Evolutionary conservation across 92 coral and sea anemone species (phyloP).

Genomic region (Zoanthus sociatus): DNA sequence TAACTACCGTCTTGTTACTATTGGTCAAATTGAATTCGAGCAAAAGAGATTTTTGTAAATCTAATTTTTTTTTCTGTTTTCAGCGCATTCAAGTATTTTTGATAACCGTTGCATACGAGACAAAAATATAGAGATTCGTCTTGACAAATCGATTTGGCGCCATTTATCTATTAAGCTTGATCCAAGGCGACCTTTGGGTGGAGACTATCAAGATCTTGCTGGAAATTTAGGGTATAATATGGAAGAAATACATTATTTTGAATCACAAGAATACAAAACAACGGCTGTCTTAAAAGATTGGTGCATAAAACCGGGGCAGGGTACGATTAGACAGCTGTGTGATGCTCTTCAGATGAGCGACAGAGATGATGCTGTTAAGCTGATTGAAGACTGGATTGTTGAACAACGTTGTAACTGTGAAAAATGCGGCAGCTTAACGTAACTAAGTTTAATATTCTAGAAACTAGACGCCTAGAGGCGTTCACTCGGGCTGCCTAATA

Average conservation of each 20-base stretch:
- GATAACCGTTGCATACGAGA: neutral
- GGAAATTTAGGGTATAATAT: neutral
- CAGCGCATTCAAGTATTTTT: neutral
- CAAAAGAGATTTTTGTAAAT: too few relatives aligned
- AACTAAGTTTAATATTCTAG: too few relatives aligned
- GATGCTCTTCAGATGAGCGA: neutral
- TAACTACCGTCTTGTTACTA: too few relatives aligned
- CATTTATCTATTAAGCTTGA: neutral
- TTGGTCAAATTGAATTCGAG: too few relatives aligned
- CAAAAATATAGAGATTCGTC: neutral
- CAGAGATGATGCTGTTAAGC: neutral
- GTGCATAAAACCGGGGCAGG: neutral
- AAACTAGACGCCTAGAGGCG: too few relatives aligned
- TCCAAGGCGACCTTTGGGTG: neutral
- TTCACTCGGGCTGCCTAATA: too few relatives aligned
- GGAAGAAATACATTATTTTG: neutral
- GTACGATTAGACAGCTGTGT: constrained; percentile 21
- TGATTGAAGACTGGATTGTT: constrained; percentile 13
- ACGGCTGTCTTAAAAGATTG: neutral
- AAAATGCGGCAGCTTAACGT: neutral
- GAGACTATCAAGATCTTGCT: constrained; percentile 11
- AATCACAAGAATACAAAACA: neutral
- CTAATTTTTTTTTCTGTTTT: neutral
- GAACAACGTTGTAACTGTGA: constrained; percentile 1
- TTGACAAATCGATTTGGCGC: neutral